These are phyloP conservation scores for Elysia chlorotica DNA, from an alignment of 1,140 invertebrate species.

Conservation along the genomic window DNA sequence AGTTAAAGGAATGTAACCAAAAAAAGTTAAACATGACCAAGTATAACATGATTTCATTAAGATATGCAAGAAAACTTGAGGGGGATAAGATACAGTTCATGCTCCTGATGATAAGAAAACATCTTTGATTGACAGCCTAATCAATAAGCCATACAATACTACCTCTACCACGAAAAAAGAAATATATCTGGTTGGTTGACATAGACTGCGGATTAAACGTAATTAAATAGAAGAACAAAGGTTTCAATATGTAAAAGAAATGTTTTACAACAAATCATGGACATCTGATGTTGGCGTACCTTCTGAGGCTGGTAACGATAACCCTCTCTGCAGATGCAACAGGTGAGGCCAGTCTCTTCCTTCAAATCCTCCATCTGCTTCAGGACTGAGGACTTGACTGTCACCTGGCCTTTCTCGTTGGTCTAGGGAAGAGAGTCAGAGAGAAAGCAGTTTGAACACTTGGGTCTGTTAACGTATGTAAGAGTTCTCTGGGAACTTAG, in stretches of 20 bases:
- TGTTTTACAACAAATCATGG: too few relatives aligned
- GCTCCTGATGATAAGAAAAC: too few relatives aligned
- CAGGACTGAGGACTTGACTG: conserved; percentile 83
- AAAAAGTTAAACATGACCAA: not conserved
- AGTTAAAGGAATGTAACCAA: not conserved
- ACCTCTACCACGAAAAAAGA: too few relatives aligned
- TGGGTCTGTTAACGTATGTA: too few relatives aligned
- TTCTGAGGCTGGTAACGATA: conserved; percentile 78
- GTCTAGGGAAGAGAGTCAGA: conserved; percentile 40
- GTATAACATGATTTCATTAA: not conserved
- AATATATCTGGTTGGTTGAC: too few relatives aligned
- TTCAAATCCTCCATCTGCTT: conserved; percentile 94
- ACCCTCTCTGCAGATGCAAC: conserved; percentile 97
- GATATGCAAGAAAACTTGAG: not conserved
- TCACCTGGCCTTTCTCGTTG: conserved; percentile 70
- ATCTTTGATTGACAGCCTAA: too few relatives aligned
- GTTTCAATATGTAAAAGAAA: too few relatives aligned
- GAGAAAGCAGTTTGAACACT: too few relatives aligned
- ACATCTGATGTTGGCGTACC: conserved; percentile 42
- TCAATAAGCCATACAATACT: too few relatives aligned
- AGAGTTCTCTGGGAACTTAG: too few relatives aligned
- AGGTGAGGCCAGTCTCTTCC: conserved; percentile 94
- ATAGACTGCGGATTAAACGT: too few relatives aligned
- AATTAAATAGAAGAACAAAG: too few relatives aligned
- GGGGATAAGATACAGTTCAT: not conserved